A percentile compares a stretch with the other conserved stretches of the same genome.
Evolutionary conservation across 2,888 invertebrate species (phyloP).

Genomic region (Polydrusus tereticollis): DNA sequence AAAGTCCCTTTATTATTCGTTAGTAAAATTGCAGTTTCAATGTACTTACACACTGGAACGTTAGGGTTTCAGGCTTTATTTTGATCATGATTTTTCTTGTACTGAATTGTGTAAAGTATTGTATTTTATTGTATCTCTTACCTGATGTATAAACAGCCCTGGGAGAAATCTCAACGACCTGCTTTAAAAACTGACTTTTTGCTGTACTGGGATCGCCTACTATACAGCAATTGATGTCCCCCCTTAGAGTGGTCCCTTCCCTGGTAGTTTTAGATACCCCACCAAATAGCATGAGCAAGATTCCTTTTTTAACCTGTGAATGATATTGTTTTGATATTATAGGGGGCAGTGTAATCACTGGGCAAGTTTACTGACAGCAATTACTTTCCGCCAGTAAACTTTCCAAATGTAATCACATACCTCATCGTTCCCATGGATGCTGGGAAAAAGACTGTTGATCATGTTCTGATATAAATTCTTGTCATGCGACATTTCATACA

Average conservation of each 20-base stretch:
- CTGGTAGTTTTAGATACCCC: constrained; percentile 95
- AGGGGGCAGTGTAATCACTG: too few relatives aligned
- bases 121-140: too few relatives aligned
- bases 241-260: constrained; percentile 91
- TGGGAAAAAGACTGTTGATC: constrained; percentile 92
- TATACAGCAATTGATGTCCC: constrained; percentile 97
- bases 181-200: constrained; percentile 96
- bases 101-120: too few relatives aligned
- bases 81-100: too few relatives aligned
- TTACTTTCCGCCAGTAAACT: not conserved
- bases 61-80: too few relatives aligned
- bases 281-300: constrained; percentile 95
- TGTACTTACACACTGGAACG: too few relatives aligned
- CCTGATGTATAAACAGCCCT: constrained; percentile 95
- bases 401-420: constrained; percentile 67
- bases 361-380: too few relatives aligned
- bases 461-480: constrained; percentile 91
- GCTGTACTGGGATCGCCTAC: constrained; percentile 99
- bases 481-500: constrained; percentile 98
- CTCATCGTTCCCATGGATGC: constrained; percentile 97
- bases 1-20: too few relatives aligned
- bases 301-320: constrained; percentile 75
- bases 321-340: too few relatives aligned
- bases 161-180: constrained; percentile 94
- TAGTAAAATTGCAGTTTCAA: too few relatives aligned